Base-by-base conservation (phyloP, 2,888 invertebrate genomes). In the Pinctada fucata region DNA sequence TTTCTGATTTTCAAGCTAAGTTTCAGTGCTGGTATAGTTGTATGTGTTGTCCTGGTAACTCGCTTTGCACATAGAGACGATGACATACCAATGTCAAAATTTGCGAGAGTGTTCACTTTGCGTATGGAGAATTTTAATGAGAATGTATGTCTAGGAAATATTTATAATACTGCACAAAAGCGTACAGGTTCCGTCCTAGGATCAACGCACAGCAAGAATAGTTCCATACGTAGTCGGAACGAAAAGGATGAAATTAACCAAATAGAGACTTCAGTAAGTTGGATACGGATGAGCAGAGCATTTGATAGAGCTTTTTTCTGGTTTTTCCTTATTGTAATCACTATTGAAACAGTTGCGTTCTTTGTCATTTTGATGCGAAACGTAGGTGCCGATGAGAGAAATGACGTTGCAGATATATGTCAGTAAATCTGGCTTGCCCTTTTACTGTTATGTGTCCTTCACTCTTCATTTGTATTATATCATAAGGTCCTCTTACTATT, bases 1-100 rank as follows among this genome's bases (percentile, higher is more conserved):
- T 71, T 71, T 16, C 52, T 71, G 4, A 16, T 71, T 6, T 51
- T 71, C 16, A 71, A 71, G 16, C 16, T 71, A 8, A 45, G n/a
- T 16, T 71, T 51, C 52, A 71, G 71, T 45, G 3, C 71, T 2
- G 50, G 71, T 51, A 71, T 71, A 10, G 71, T 52, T 5, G 47
- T 71, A 2, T 50, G n/a, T 13, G 16, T 52, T 16, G 45, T 52
- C 6, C 50, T 71, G n/a, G 71, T 50, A 10, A 51, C 48, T 6
- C 50, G 71, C 13, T 3, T 71, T 4, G 16, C 10, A 5, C 68
- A 68, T 47, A 68, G 68, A 68, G 45, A n/a, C 3, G 45, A 68
- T 5, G 68, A 68, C 3, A 3, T 3, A 5, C 45, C 31, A 5
- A 68, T 68, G 5, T 52, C 58, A 8, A 8, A 5, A 5, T 10